phyloP scores from a whole-genome alignment of 1,140 invertebrate species.

The Augochlora pura region DNA sequence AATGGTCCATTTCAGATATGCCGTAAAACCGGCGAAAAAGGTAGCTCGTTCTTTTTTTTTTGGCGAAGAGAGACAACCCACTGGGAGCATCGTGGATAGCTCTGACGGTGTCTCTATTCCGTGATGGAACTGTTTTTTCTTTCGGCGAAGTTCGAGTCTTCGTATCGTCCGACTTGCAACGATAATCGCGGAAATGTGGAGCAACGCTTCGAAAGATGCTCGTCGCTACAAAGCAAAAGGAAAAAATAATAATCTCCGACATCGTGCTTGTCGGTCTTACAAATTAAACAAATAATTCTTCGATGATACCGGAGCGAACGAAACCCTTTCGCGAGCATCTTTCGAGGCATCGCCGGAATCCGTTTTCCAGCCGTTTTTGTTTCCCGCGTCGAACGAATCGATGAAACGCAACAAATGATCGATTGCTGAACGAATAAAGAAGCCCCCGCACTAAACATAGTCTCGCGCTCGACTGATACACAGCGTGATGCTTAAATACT shows the following conservation, averaged over 20 bases:
- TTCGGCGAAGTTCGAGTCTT: neutral
- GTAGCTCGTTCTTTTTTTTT: neutral
- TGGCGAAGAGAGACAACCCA: neutral
- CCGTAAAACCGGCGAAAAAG: conserved; percentile 3
- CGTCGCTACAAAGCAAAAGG: too few relatives aligned
- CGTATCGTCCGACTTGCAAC: neutral
- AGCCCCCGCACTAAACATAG: neutral
- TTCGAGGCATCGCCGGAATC: neutral
- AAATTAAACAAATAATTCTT: neutral
- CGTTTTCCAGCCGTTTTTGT: neutral
- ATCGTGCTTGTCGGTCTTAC: neutral
- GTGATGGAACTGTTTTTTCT: neutral
- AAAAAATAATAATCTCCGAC: neutral
- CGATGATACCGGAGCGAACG: too few relatives aligned
- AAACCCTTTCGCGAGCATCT: neutral
- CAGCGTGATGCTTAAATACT: conserved; percentile 18
- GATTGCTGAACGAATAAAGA: conserved; percentile 7
- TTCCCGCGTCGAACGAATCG: neutral
- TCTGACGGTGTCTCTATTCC: neutral
- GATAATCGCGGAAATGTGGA: neutral
- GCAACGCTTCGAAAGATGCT: neutral
- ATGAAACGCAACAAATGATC: conserved; percentile 13
- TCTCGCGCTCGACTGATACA: neutral
- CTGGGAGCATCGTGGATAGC: neutral
- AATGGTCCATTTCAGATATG: conserved; percentile 14